Percentiles rank a stretch among this genome's conserved stretches.
These are phyloP conservation scores for Sturmia bella DNA, from an alignment of 2,888 invertebrate genomes.

Conservation along the genomic window DNA sequence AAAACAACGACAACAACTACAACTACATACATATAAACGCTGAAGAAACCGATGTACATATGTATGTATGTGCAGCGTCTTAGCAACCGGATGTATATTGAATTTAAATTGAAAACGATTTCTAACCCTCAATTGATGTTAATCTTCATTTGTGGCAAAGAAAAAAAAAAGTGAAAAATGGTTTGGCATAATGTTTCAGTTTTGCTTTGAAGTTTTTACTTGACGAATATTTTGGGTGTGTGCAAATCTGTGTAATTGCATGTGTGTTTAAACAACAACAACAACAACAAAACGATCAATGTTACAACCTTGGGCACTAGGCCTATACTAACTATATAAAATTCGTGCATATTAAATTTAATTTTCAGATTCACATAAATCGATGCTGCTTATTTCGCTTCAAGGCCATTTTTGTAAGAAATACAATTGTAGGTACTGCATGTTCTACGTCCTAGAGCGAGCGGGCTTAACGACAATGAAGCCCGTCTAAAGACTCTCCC, in stretches of 20 bases:
- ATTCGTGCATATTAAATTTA: background rate
- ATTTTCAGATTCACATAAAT: too few relatives aligned
- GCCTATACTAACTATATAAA: background rate
- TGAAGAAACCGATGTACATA: conserved; percentile 10
- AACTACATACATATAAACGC: conserved; percentile 17
- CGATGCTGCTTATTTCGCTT: too few relatives aligned
- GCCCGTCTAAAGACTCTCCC: too few relatives aligned
- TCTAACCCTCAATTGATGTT: conserved; percentile 70
- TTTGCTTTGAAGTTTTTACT: conserved; percentile 29
- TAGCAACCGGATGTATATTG: conserved; percentile 77
- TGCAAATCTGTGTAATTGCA: conserved; percentile 27
- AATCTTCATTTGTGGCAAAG: conserved; percentile 66
- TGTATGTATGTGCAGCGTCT: conserved; percentile 35
- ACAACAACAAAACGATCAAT: conserved; percentile 18
- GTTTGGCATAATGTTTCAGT: conserved; percentile 59
- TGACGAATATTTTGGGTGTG: conserved; percentile 13
- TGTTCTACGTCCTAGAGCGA: too few relatives aligned
- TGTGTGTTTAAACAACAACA: conserved; percentile 36
- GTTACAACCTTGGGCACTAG: conserved; percentile 41
- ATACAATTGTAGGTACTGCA: too few relatives aligned
- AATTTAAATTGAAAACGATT: conserved; percentile 79
- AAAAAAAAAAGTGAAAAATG: conserved; percentile 50
- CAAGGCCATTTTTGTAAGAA: too few relatives aligned
- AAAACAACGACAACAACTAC: background rate
- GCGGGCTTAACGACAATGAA: too few relatives aligned